Base-by-base conservation (phyloP, 2,113 vertebrate genomes). In the Oryctolagus cuniculus region DNA sequence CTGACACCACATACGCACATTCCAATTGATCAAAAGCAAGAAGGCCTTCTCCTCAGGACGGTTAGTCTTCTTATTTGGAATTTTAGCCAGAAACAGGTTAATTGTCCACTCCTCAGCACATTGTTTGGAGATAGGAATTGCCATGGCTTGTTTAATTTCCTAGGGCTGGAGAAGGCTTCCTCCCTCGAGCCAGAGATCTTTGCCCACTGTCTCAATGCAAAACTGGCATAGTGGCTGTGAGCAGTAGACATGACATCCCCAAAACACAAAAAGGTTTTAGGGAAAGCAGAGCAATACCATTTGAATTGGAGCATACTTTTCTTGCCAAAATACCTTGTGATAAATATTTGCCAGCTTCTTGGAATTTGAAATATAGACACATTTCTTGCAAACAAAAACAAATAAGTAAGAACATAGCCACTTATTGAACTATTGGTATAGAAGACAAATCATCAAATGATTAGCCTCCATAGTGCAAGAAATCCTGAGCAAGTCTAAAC, bases 331-430 rank as follows among this genome's bases (percentile, higher is more conserved):
- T 29, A 72, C 22, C 63, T 86, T 89, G 75, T 36, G 29, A 73
- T 77, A 88, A 89, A 95, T 83, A 80, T 27, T 93, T 82, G 74
- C 74, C 6, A 29, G 21, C 51, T 61, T 83, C 64, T 73, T 84
- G 38, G 58, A 79, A 58, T 69, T 95, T 81, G 72, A 89, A 49
- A 58, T 16, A 19, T 11, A 83, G 75, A 29, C 17, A 27, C 3
- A 3, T n/a, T 84, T 91, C 19, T 95, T 78, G 5, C 22, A 78
- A 90, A 85, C 25, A 34, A 82, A 84, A 75, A 22, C 29, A 89
- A 77, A 69, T n/a, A 92, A 36, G 11, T 87, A 38, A 79, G 63
- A 70, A 13, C 10, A 27, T 1, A 92, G 27, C 21, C 67, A 89
- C 27, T 38, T 66, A 34, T 70, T 19, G 69, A 91, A n/a, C 49